phyloP scores from a whole-genome alignment of 2,888 invertebrate species.

The Isotomurus palustris region DNA sequence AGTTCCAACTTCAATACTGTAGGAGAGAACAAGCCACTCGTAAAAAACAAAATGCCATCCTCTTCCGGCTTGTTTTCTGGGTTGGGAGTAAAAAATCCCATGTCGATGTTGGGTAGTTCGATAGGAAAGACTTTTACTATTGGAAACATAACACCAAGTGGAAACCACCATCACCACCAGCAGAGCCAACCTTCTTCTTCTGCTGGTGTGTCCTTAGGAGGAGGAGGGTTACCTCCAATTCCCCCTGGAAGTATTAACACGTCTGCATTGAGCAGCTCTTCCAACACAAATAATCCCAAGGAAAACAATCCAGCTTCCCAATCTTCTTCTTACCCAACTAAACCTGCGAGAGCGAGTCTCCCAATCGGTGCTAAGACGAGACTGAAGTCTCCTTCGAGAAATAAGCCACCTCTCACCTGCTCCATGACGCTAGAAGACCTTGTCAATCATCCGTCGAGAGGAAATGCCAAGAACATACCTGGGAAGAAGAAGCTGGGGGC shows the following conservation, averaged over 20 bases:
- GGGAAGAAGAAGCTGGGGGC: slow-evolving; percentile 24
- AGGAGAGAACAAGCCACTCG: neutral
- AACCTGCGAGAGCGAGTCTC: slow-evolving; percentile 24
- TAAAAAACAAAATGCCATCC: neutral
- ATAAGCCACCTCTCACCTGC: slow-evolving; percentile 5
- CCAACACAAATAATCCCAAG: neutral
- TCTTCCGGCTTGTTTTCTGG: slow-evolving; percentile 7
- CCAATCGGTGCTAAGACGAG: slow-evolving; percentile 19
- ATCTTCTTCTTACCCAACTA: slow-evolving; percentile 10
- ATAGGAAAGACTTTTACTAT: slow-evolving; percentile 1
- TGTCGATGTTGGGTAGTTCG: neutral
- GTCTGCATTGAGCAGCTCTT: neutral
- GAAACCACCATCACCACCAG: neutral
- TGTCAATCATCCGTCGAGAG: neutral
- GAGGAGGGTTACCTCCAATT: slow-evolving; percentile 37
- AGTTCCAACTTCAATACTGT: neutral
- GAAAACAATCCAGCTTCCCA: slow-evolving; percentile 4
- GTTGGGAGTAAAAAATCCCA: slow-evolving; percentile 11
- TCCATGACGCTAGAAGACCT: neutral
- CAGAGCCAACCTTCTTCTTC: too few relatives aligned
- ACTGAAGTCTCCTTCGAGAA: slow-evolving; percentile 32
- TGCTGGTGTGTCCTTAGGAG: slow-evolving; percentile 14
- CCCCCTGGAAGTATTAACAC: too few relatives aligned
- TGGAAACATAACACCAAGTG: neutral
- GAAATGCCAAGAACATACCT: slow-evolving; percentile 22